Evolutionary conservation across 2,888 invertebrate species (phyloP), one percentile per base, ranked within the genome.

Genomic region (Trachelus stipa): DNA sequence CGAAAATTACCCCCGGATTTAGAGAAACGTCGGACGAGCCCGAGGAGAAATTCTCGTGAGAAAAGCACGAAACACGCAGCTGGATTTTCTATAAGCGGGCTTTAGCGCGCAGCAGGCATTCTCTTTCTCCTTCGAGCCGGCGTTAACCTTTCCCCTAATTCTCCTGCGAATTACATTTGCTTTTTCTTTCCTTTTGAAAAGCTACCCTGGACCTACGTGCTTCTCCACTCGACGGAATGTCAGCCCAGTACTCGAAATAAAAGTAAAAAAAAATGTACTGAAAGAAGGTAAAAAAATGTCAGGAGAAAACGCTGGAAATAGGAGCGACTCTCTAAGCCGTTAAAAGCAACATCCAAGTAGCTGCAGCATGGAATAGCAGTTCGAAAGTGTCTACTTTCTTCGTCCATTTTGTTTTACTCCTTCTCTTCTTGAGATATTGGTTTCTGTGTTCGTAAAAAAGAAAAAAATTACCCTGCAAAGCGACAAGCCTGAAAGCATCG

Each of bases 71-170:
- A 79, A 81, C 69, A 80, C 83, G 80, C 83, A 83, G 83, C 83
- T 83, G 83, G 77, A 69, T 75, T 78, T 83, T 83, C 79, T 80
- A 82, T 83, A 81, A 83, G 81, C 83, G 81, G 80, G 79, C 75
- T 80, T 71, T 71, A 71, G 71, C 12, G 31, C 71, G 30, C 71
- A 71, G 31, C 71, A 12, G 12, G 15, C 71, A n/a, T 33, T n/a
- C 71, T 33, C 71, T 71, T 31, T 31, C 33, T 71, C 71, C 12
- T 31, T 12, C 15, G 71, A 71, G 6, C 31, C 71, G 33, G 30
- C 71, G 71, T 71, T 31, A 33, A 71, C 71, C 33, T 71, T 71
- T 71, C 71, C 71, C 33, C 71, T 31, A 31, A 31, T 71, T 33
- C 40, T 40, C 40, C 15, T 40, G 40, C 40, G 40, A 40, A 40